phyloP scores from a whole-genome alignment of 2,888 invertebrate genomes.

The Colostygia pectinataria region DNA sequence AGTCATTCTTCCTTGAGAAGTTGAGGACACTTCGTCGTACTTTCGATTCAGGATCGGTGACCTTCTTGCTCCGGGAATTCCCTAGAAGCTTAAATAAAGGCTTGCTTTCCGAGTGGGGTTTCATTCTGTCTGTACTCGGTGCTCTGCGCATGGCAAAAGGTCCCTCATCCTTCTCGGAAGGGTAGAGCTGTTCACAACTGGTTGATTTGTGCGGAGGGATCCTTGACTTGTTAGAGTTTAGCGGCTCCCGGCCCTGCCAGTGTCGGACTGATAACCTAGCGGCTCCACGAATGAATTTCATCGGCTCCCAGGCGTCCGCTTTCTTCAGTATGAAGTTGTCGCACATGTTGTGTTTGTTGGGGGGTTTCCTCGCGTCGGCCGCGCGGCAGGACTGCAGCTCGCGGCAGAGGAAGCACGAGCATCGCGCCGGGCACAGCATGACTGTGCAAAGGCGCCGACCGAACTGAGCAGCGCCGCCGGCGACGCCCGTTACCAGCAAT shows the following conservation, averaged over 20 bases:
- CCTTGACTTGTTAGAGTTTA: constrained; percentile 65
- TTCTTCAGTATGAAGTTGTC: constrained; percentile 83
- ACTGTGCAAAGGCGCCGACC: constrained; percentile 69
- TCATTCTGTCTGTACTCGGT: constrained; percentile 77
- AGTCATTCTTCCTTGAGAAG: constrained; percentile 64
- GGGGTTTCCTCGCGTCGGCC: constrained; percentile 73
- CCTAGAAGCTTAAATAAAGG: constrained; percentile 74
- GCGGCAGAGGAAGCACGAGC: constrained; percentile 89
- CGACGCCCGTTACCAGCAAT: constrained; percentile 50
- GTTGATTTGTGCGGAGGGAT: constrained; percentile 71
- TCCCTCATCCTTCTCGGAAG: constrained; percentile 61
- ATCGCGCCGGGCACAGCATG: constrained; percentile 88
- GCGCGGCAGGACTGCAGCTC: constrained; percentile 86
- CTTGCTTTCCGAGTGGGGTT: constrained; percentile 65
- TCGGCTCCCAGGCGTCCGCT: constrained; percentile 77
- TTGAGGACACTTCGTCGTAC: constrained; percentile 70
- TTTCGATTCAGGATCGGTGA: constrained; percentile 65
- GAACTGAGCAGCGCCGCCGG: constrained; percentile 60
- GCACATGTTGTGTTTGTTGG: constrained; percentile 66
- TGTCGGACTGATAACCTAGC: constrained; percentile 80
- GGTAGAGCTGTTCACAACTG: constrained; percentile 78
- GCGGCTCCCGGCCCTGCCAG: constrained; percentile 77
- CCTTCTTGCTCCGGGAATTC: constrained; percentile 70
- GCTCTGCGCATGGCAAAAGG: constrained; percentile 71
- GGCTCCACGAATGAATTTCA: constrained; percentile 76